Base-by-base conservation (phyloP, 1,140 invertebrate genomes). In the Sminthurinus signatus region DNA sequence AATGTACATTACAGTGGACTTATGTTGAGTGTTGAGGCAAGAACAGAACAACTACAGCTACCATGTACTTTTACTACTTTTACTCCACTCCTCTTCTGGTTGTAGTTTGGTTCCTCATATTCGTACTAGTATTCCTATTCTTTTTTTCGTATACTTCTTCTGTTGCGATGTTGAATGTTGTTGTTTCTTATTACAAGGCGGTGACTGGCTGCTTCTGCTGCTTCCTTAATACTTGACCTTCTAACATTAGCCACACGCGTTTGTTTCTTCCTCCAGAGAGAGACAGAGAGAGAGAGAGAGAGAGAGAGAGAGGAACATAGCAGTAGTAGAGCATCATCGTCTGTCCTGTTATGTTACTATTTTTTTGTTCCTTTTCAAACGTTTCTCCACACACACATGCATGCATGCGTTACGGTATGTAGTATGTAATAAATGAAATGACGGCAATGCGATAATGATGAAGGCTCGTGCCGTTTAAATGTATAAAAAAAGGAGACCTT, bases 151-250 rank as follows among this genome's bases (percentile, higher is more conserved):
- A 4, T 46, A 8, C 15, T 46, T 4, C 19, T 21, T 10, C 44
- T 17, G 44, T 21, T n/a, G 44, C 21, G 17, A 8, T 10, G 36
- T 39, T 36, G 32, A 5, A 8, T 15, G 5, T 36, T 36, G 32
- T 36, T 36, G 32, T 8, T 8, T 46, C 21, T 46, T 46, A 46
- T 46, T 46, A 46, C 21, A 46, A 21, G 44, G 44, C 44, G 44
- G 44, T 17, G 21, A 46, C 44, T 46, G 15, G 44, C 44, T 46
- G 44, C 44, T 46, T 46, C 8, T n/a, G n/a, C 15, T n/a, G 44
- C 44, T 46, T 46, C 44, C 44, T 46, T 46, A 39, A 10, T 39
- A n/a, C 15, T 46, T 46, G 44, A 46, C 44, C 44, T 46, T 46
- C 44, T 46, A 21, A 17, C 8, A 17, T 39, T 17, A 8, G 8